Percentiles rank a stretch among this genome's conserved stretches.
Evolutionary conservation across 2,113 vertebrate species (phyloP).

Genomic region (Antennarius striatus): DNA sequence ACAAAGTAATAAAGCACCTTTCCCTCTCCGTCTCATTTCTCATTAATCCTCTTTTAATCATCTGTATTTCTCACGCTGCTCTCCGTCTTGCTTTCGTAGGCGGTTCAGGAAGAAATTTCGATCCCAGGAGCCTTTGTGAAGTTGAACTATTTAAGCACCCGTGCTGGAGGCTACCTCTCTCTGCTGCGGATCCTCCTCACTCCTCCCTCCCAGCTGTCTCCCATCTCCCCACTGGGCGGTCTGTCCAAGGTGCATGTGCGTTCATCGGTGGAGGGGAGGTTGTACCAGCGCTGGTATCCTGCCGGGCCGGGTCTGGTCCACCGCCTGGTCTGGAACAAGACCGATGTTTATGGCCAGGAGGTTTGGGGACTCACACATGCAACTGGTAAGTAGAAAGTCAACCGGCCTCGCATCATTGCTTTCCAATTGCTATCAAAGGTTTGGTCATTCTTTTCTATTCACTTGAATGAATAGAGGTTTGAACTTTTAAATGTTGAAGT

Average conservation of each 20-base stretch:
- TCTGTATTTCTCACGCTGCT: constrained; percentile 32
- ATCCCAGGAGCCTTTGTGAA: constrained; percentile 93
- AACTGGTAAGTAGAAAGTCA: constrained; percentile 81
- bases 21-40: constrained; percentile 9
- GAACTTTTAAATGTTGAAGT: too few relatives aligned
- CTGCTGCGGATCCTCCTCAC: constrained; percentile 91
- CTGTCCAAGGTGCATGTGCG: constrained; percentile 93
- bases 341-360: constrained; percentile 95
- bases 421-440: too few relatives aligned
- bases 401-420: not conserved
- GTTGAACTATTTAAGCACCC: constrained; percentile 93
- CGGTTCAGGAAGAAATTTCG: constrained; percentile 92
- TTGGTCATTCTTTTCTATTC: too few relatives aligned
- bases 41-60: constrained; percentile 13
- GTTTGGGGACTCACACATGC: constrained; percentile 92
- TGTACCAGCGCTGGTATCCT: constrained; percentile 95
- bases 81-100: constrained; percentile 76
- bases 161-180: constrained; percentile 92
- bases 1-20: constrained; percentile 33
- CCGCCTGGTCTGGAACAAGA: constrained; percentile 96
- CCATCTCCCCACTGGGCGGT: constrained; percentile 74
- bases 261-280: constrained; percentile 89
- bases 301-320: constrained; percentile 91
- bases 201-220: constrained; percentile 81
- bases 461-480: too few relatives aligned